A percentile compares a stretch with the other conserved stretches of the same genome.
phyloP scores from a whole-genome alignment of 1,140 invertebrate species.

The Andricus grossulariae region DNA sequence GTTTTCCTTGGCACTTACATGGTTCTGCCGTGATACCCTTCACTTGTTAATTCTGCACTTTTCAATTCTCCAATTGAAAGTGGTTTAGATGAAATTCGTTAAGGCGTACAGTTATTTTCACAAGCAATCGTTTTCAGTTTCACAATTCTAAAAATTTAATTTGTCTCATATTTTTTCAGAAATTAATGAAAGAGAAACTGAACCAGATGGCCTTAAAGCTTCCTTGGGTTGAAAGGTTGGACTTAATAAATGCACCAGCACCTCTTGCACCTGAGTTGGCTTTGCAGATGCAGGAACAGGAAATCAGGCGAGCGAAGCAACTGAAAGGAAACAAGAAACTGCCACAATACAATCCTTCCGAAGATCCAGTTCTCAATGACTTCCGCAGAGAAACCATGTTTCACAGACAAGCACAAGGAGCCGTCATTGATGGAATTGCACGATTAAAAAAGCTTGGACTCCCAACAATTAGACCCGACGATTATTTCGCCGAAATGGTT shows the following conservation, averaged over 20 bases:
- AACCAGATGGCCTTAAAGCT: conserved; percentile 83
- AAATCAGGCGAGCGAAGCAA: conserved; percentile 81
- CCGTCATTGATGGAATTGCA: conserved; percentile 87
- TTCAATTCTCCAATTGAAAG: too few species aligned
- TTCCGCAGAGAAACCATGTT: conserved; percentile 94
- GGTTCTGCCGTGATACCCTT: too few species aligned
- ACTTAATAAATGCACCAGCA: conserved; percentile 85
- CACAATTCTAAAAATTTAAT: neutral
- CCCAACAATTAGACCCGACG: conserved; percentile 90
- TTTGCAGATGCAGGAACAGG: conserved; percentile 84
- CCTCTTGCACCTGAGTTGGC: conserved; percentile 89
- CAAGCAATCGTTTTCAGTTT: neutral
- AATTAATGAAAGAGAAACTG: conserved; percentile 81
- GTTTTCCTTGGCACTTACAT: too few species aligned
- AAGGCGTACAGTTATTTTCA: too few species aligned
- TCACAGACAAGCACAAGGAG: conserved; percentile 93
- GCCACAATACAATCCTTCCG: conserved; percentile 78
- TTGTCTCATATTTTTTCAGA: conserved; percentile 53
- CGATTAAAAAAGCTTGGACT: conserved; percentile 85
- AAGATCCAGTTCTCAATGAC: conserved; percentile 93
- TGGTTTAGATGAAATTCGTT: too few species aligned
- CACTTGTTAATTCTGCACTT: too few species aligned
- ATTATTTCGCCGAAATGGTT: conserved; percentile 99
- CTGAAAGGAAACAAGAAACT: conserved; percentile 83
- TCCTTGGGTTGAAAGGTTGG: conserved; percentile 91